Evolutionary conservation across 64 coral and sea anemone species (phyloP), one percentile per base, ranked within the genome.

Genomic region (Hydrozoanthus tunicans): DNA sequence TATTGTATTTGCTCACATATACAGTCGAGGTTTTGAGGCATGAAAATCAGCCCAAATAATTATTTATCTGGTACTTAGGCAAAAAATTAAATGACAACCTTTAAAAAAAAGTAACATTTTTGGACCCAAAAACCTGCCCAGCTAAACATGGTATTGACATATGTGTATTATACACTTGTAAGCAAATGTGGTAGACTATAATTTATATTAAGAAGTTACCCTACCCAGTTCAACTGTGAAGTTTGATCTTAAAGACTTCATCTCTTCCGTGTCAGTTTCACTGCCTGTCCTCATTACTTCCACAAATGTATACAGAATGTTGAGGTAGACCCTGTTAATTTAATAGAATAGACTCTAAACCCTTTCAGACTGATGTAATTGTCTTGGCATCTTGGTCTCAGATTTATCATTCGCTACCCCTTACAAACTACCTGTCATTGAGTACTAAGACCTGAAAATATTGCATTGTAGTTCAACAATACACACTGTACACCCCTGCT

Each of bases 301-400:
- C 82, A 99, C 94, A 67, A 99, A 91, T 3, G 94, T 99, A 85
- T 99, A 99, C 57, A 99, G 23, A 63, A 99, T 90, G 51, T 99
- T 99, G 14, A 99, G 85, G 76, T 99, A 99, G 5, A 99, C 73
- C 61, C 97, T 96, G 25, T 4, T 6, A 51, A 54, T 58, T 14
- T 72, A 90, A 83, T 43, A 43, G 32, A 43, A 43, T 43, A 43
- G 32, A 43, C 32, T 43, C 32, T 43, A 0, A 43, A 43, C 32
- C 32, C 32, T 43, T 43, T 43, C 32, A 43, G 32, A 43, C 32
- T 43, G 32, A 43, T 43, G 32, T 43, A 43, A 43, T 43, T 43
- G 32, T 43, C 32, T 43, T 43, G 32, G 32, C 32, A 43, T 43
- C 32, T 43, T 0, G 32, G 32, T 43, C 32, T 43, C 32, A 43